phyloP scores from a whole-genome alignment of 1,140 invertebrate genomes.

The Lepidurus packardi region DNA sequence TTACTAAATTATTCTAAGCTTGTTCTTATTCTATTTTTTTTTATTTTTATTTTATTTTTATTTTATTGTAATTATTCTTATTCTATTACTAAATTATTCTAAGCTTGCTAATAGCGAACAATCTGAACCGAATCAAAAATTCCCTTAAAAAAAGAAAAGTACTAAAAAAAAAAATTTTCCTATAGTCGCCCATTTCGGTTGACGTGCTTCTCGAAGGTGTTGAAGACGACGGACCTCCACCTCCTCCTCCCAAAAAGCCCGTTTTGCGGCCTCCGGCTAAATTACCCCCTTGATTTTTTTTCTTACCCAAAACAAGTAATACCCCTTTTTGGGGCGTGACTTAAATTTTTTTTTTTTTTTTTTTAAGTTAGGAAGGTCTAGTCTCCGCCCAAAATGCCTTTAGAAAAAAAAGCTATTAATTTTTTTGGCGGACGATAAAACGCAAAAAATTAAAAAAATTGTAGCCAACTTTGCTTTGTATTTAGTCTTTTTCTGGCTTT shows the following conservation, averaged over 20 bases:
- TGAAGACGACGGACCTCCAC: slow-evolving; percentile 46
- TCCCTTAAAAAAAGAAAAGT: too few relatives aligned
- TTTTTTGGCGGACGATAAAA: neutral
- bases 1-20: too few relatives aligned
- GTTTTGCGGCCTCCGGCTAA: slow-evolving; percentile 35
- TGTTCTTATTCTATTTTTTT: too few relatives aligned
- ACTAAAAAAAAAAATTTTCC: too few relatives aligned
- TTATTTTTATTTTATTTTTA: too few relatives aligned
- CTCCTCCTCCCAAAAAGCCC: slow-evolving; percentile 55
- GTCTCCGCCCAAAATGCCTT: neutral
- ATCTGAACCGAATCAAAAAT: too few relatives aligned
- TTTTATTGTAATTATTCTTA: too few relatives aligned
- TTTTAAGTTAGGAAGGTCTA: neutral
- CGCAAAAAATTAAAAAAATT: neutral
- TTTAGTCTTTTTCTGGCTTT: neutral
- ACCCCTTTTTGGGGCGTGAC: neutral
- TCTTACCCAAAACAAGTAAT: neutral
- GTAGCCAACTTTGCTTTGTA: neutral
- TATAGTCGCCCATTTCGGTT: slow-evolving; percentile 40
- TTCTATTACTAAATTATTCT: too few relatives aligned
- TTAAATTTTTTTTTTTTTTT: neutral
- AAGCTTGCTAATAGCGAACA: too few relatives aligned
- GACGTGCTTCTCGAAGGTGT: slow-evolving; percentile 32
- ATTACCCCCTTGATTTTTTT: neutral
- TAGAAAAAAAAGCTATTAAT: too few relatives aligned